Conservation (phyloP, 2,113 vertebrate species). For the Eidolon helvum region DNA sequence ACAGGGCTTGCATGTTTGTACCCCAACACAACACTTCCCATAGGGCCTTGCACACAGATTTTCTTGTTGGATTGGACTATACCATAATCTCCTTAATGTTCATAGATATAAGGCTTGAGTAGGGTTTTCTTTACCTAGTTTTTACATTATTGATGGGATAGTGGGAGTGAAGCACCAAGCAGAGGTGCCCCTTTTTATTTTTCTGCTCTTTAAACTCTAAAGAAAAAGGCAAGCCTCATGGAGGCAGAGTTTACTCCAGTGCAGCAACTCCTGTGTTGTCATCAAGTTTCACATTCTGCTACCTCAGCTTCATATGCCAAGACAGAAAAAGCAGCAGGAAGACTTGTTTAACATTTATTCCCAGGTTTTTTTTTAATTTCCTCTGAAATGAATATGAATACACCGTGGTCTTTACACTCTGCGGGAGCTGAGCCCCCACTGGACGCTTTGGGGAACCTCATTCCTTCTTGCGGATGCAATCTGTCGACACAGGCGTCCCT, state of each 20-base stretch:
- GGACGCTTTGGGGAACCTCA: constrained; percentile 54
- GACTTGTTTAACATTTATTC: constrained; percentile 72
- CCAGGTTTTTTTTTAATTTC: constrained; percentile 69
- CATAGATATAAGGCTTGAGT: too few relatives aligned
- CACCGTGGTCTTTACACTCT: constrained; percentile 60
- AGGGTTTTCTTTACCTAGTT: neutral
- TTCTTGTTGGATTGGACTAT: neutral
- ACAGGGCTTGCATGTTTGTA: neutral
- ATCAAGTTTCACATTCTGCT: constrained; percentile 46
- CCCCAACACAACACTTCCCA: too few relatives aligned
- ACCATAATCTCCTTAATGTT: neutral
- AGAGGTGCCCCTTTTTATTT: constrained; percentile 2
- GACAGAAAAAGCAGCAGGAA: constrained; percentile 59
- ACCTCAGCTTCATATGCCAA: neutral
- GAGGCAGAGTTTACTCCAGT: neutral
- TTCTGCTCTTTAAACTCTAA: constrained; percentile 13
- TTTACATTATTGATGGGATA: neutral
- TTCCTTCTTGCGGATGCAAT: constrained; percentile 57
- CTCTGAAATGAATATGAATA: constrained; percentile 74
- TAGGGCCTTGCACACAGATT: too few relatives aligned
- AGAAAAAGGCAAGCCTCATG: neutral
- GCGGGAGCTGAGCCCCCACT: constrained; percentile 70
- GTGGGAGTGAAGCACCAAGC: neutral
- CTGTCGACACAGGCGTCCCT: constrained; percentile 63
- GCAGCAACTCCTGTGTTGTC: neutral